Evolutionary conservation across 1,140 invertebrate species (phyloP), one percentile per base, ranked within the genome.

Genomic region (Scaptodrosophila lebanonensis): DNA sequence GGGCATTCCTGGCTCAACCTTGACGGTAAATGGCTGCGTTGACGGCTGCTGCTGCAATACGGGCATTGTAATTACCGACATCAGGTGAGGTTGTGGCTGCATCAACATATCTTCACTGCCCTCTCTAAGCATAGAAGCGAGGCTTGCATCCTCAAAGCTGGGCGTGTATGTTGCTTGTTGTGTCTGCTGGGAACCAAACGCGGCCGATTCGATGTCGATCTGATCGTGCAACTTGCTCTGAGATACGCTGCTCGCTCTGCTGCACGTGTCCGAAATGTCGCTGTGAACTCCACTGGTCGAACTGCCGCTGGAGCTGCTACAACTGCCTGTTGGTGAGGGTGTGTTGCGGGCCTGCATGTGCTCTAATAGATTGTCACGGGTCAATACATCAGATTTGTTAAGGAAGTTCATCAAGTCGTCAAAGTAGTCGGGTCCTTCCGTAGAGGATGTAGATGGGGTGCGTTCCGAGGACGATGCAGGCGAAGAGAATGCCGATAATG

Each of bases 321-420:
- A 77, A 39, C 84, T 86, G 6, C 54, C 76, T 6, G 79, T 75
- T 0, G 84, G 79, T n/a, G 83, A 86, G 0, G 84, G 79, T 11
- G 79, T 79, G 50, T 68, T 54, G 1, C 83, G 64, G 29, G 73
- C 35, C 30, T 51, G 45, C 4, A 42, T 60, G 39, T 59, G 50
- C 11, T 57, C 53, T 29, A 52, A 27, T 17, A 59, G 30, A 45
- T 49, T 62, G 2, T 54, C 76, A 16, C 36, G 38, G 15, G 36
- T 53, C 29, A 70, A 12, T 29, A 65, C 62, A n/a, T 71, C 61
- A 11, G 63, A 61, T 50, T 73, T 63, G 20, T 66, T 67, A 16
- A 75, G 61, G 17, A 68, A 65, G 30, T 56, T 84, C 1, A 75
- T 38, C 15, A 73, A 63, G 39, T 82, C 64, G 27, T 62, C 56